These are phyloP conservation scores for Aptenodytes patagonicus DNA, from an alignment of 2,113 vertebrate genomes.

Conservation along the genomic window DNA sequence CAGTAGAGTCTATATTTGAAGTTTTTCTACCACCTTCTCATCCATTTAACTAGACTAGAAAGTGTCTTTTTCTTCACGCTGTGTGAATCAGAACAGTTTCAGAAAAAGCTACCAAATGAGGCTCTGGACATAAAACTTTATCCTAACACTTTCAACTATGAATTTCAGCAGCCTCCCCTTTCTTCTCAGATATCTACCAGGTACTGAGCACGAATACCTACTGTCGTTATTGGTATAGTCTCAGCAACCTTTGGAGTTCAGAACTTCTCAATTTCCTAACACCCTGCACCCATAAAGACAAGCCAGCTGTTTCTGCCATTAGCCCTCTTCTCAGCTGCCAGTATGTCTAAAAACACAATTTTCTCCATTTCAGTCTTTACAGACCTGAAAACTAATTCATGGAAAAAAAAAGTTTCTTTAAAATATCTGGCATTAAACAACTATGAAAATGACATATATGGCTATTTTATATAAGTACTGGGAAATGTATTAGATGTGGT, in stretches of 20 bases:
- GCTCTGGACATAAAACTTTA: background rate
- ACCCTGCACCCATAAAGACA: background rate
- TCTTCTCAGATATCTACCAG: background rate
- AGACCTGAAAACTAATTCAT: background rate
- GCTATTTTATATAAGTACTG: background rate
- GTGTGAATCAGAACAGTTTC: background rate
- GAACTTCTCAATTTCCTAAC: background rate
- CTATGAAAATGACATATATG: background rate
- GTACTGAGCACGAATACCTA: background rate
- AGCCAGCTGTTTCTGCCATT: background rate
- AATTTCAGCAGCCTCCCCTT: background rate
- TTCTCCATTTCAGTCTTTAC: background rate
- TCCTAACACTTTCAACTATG: background rate
- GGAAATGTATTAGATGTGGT: background rate
- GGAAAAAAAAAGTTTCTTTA: background rate
- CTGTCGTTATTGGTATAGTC: background rate
- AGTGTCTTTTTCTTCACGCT: background rate
- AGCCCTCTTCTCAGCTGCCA: background rate
- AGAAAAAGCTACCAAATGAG: background rate
- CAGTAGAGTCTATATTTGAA: background rate
- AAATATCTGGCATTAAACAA: background rate
- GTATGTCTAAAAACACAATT: background rate
- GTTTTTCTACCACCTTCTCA: background rate
- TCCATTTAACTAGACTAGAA: background rate
- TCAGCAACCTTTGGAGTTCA: background rate